Conservation (phyloP, 2,888 invertebrate genomes). For the Ornithoptera alexandrae region DNA sequence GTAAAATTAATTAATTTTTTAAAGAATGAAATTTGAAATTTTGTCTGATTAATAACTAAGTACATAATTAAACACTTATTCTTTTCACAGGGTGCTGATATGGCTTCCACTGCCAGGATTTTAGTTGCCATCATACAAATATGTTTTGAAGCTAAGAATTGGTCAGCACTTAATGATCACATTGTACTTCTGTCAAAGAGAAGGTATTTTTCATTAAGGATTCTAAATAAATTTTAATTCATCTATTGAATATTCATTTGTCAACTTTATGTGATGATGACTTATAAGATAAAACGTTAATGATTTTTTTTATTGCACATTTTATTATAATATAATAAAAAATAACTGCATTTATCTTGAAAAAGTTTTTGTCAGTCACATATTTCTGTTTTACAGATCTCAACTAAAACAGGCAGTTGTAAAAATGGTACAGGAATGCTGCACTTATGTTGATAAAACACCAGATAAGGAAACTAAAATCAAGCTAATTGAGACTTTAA, state of each 20-base stretch:
- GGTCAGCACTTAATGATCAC: conserved; percentile 96
- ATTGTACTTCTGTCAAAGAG: conserved; percentile 94
- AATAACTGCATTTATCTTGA: not conserved
- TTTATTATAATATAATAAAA: not conserved
- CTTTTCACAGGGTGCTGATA: conserved; percentile 90
- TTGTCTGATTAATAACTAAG: not conserved
- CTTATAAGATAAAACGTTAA: no score
- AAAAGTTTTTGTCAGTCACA: not conserved
- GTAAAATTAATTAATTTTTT: not conserved
- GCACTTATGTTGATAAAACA: conserved; percentile 94
- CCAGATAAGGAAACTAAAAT: conserved; percentile 94
- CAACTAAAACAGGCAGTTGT: conserved; percentile 98
- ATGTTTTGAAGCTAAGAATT: conserved; percentile 94
- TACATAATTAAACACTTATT: not conserved
- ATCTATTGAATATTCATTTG: not conserved
- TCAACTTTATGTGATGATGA: not conserved
- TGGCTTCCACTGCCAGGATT: conserved; percentile 95
- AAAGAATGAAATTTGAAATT: not conserved
- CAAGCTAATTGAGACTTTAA: conserved; percentile 96
- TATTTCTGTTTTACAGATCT: conserved; percentile 72
- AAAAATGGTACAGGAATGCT: conserved; percentile 98
- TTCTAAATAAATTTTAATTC: not conserved
- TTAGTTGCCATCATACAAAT: conserved; percentile 96
- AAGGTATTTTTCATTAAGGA: conserved; percentile 66
- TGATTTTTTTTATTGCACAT: no score